Evolutionary conservation across 2,113 vertebrate species (phyloP), one percentile per base, ranked within the genome.

Genomic region (Promerops cafer): DNA sequence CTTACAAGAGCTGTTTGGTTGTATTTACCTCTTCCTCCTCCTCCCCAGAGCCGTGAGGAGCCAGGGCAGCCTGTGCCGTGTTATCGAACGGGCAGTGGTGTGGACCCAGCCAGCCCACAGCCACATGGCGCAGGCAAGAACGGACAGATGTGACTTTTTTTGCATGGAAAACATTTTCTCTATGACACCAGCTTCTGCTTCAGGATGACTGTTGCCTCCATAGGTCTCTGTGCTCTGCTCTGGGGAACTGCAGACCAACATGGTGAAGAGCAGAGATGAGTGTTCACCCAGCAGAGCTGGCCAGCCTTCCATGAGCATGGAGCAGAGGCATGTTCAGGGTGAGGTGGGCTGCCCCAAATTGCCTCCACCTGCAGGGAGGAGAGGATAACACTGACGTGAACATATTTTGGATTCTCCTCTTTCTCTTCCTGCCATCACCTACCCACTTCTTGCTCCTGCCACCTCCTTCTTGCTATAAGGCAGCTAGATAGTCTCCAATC

Each of bases 91-190:
- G 40, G 17, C 52, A 57, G 5, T 2, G 3, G n/a, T 59, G 49
- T 56, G 83, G 50, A n/a, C 37, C 24, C 40, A 63, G 47, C 5
- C 57, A 77, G 42, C 27, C 33, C 31, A 56, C 1, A 54, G 19
- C 19, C 23, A 20, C 23, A 13, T 0, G 10, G 18, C 0, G 0
- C 44, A 72, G 60, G 18, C 26, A 72, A 76, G 40, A 80, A 47
- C 0, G 0, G 28, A 31, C 30, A 57, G 45, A 60, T 44, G 7
- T 56, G 49, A 68, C 15, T 18, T 50, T 81, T 42, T 40, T 47
- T 37, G 16, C 33, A 24, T 1, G 19, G 16, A 40, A 37, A 70
- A 49, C 54, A 22, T 19, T n/a, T 63, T 31, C 17, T 26, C 31
- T 57, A 21, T 50, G 50, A 37, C 54, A 37, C 26, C 60, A 94